Evolutionary conservation across 1,140 invertebrate genomes (phyloP).

Genomic region (Laupala kohalensis): DNA sequence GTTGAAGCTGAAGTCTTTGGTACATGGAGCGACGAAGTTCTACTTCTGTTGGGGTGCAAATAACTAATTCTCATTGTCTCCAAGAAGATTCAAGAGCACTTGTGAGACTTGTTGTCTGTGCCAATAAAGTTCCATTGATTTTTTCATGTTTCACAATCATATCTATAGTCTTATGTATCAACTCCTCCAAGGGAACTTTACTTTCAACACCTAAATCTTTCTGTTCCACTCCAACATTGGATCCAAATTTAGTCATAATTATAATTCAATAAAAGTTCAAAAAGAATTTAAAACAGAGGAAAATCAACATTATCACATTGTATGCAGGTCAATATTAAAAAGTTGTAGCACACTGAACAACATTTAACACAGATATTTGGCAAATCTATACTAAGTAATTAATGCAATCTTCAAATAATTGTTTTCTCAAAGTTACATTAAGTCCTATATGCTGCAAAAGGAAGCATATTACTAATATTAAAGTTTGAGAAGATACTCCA

Average conservation of each 20-base stretch:
- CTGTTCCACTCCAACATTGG: conserved; percentile 69
- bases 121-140: conserved; percentile 33
- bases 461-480: conserved; percentile 56
- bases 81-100: conserved; percentile 46
- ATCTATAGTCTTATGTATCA: conserved; percentile 59
- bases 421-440: too few relatives aligned
- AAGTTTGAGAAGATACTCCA: conserved; percentile 59
- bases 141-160: conserved; percentile 39
- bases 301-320: too few relatives aligned
- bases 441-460: conserved; percentile 53
- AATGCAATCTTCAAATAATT: too few relatives aligned
- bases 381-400: too few relatives aligned
- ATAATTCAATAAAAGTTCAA: too few relatives aligned
- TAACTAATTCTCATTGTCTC: conserved; percentile 39
- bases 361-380: too few relatives aligned
- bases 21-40: conserved; percentile 37
- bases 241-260: too few relatives aligned
- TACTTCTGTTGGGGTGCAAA: conserved; percentile 36
- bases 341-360: too few relatives aligned
- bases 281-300: too few relatives aligned
- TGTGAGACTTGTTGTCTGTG: conserved; percentile 45
- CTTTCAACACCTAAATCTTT: conserved; percentile 64
- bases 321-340: too few relatives aligned
- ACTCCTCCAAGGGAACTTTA: conserved; percentile 62
- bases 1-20: conserved; percentile 48